A percentile compares a stretch with the other conserved stretches of the same genome.
phyloP scores from a whole-genome alignment of 2,113 vertebrate genomes.

The Pardalotus punctatus region DNA sequence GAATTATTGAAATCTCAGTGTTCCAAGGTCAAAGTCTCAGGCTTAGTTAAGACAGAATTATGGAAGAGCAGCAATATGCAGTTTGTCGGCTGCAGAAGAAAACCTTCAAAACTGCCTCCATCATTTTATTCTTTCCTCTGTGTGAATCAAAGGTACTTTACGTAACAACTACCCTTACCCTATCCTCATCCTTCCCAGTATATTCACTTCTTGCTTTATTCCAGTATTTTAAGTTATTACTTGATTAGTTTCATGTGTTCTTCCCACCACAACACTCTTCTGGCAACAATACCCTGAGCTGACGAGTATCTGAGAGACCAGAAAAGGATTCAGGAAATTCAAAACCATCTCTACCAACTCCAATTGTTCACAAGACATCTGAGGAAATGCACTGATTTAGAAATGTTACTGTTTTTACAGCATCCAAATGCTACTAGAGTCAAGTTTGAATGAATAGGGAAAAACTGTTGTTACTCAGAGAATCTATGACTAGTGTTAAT shows the following conservation, averaged over 20 bases:
- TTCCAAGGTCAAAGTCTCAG: not conserved
- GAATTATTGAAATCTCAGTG: not conserved
- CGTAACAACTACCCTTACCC: not conserved
- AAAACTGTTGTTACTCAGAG: not conserved
- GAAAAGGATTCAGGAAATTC: not conserved
- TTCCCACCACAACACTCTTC: not conserved
- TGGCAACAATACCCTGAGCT: not conserved
- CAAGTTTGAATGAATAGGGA: not conserved
- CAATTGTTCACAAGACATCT: not conserved
- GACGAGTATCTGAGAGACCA: not conserved
- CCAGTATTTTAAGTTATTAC: not conserved
- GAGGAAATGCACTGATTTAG: not conserved
- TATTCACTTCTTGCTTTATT: not conserved
- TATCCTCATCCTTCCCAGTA: not conserved
- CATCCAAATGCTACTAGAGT: not conserved
- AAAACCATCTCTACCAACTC: not conserved
- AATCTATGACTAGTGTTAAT: not conserved
- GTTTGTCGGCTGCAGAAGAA: not conserved
- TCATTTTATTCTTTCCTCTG: not conserved
- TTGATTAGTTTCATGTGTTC: not conserved
- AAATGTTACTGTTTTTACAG: not conserved
- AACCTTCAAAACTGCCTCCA: not conserved
- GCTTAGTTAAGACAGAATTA: not conserved
- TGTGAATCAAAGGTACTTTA: not conserved
- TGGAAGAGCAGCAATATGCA: not conserved